Percentiles rank a stretch among this genome's conserved stretches.
Conservation (phyloP, 35 echinoderm and acorn worm species). For the Patiria miniata region DNA sequence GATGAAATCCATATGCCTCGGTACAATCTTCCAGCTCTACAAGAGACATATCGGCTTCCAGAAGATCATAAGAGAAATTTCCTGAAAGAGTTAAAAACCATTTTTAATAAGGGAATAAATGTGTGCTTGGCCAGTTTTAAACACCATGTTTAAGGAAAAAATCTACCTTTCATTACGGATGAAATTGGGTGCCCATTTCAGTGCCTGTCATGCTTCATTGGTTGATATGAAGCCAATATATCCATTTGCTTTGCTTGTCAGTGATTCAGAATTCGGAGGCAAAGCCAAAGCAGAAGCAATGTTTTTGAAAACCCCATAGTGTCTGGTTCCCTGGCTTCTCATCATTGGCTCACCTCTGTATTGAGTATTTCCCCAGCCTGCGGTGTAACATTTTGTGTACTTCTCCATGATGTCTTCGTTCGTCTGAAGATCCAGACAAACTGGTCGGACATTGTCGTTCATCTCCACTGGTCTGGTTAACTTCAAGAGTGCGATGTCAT, state of each 20-base stretch:
- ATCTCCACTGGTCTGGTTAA: slow-evolving; percentile 48
- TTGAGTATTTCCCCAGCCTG: slow-evolving; percentile 61
- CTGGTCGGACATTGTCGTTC: slow-evolving; percentile 54
- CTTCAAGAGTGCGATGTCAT: slow-evolving; percentile 69
- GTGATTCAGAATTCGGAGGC: no score
- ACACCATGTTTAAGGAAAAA: no score
- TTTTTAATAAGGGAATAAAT: no score
- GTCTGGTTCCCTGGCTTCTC: no score
- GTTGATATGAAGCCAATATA: no score
- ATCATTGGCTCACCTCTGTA: neutral
- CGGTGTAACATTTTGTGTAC: slow-evolving; percentile 27
- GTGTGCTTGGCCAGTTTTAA: no score
- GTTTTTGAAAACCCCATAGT: no score
- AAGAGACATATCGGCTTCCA: neutral
- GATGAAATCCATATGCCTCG: neutral
- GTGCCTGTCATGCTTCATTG: no score
- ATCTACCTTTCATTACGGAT: no score
- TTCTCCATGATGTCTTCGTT: neutral
- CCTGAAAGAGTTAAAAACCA: neutral
- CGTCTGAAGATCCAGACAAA: slow-evolving; percentile 25
- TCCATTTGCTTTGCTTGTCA: no score
- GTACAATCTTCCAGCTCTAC: neutral
- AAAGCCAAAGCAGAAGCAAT: no score
- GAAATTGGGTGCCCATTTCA: no score
- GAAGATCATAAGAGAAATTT: neutral